A percentile compares a stretch with the other conserved stretches of the same genome.
Evolutionary conservation across 2,888 invertebrate genomes (phyloP).

Genomic region (Petrophora chlorosata): DNA sequence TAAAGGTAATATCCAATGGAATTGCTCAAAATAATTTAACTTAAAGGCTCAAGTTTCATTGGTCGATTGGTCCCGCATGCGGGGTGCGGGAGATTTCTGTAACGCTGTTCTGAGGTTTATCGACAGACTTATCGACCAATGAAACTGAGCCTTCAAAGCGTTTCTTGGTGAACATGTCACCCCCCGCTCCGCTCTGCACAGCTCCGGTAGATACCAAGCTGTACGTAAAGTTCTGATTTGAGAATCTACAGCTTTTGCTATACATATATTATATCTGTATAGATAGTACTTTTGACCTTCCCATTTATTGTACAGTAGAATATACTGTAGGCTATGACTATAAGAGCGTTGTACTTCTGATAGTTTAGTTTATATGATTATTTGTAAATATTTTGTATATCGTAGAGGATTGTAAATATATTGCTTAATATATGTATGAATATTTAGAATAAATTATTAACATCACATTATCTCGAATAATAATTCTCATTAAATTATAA

Average conservation of each 20-base stretch:
- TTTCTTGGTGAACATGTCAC: no score
- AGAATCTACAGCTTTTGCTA: background rate
- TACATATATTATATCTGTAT: background rate
- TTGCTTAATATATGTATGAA: slow-evolving; percentile 20
- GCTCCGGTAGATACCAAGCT: no score
- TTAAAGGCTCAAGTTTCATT: no score
- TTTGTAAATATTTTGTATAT: slow-evolving; percentile 36
- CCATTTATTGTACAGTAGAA: slow-evolving; percentile 13
- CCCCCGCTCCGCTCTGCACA: no score
- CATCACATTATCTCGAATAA: slow-evolving; percentile 49
- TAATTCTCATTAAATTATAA: slow-evolving; percentile 26
- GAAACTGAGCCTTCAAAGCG: no score
- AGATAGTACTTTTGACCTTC: background rate
- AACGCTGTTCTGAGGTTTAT: no score
- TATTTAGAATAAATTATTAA: slow-evolving; percentile 46
- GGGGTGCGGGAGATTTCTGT: no score
- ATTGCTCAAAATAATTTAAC: no score
- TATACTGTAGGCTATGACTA: slow-evolving; percentile 37
- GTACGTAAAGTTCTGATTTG: no score
- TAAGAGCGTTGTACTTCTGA: slow-evolving; percentile 60
- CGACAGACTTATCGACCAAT: no score
- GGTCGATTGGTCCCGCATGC: no score
- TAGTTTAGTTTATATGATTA: slow-evolving; percentile 27
- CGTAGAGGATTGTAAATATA: slow-evolving; percentile 47
- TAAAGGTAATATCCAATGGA: no score